Evolutionary conservation across 2,113 vertebrate genomes (phyloP), one percentile per base, ranked within the genome.

Genomic region (Menura novaehollandiae): DNA sequence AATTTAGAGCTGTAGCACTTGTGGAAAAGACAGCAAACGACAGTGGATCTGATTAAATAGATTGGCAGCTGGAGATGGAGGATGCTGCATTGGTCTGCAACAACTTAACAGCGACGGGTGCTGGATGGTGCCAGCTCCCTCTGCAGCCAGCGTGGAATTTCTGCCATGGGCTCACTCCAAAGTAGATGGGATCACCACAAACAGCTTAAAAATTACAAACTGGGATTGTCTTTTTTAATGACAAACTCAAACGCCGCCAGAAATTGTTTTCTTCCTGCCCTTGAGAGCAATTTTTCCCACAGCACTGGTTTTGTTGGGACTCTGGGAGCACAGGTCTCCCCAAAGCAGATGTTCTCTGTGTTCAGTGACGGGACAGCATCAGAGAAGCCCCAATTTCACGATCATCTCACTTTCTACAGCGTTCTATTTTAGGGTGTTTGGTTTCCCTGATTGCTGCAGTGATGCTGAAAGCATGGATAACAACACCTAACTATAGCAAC

Each of bases 51-150:
- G 97, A 74, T 35, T 46, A 15, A 85, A 19, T 10, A 55, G 81
- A 19, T 47, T 63, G 93, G 85, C 85, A 95, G 75, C 78, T 51
- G 82, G 58, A 41, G 51, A 71, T 75, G 68, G 84, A 84, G 75
- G 71, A 67, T 46, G n/a, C 59, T 55, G 21, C 26, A 11, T 4
- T n/a, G 20, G 7, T 5, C 52, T 58, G 26, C 35, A 27, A 16
- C 32, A 83, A 7, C 51, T 44, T 18, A 39, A 3, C 22, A 44
- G n/a, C 11, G 88, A 7, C 5, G 28, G 13, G 12, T 67, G 53
- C 7, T 44, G 4, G 0, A 4, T 9, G 30, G 46, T n/a, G 56
- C 46, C 37, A n/a, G 33, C 51, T 62, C 46, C 62, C 26, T 8
- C 26, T 22, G 18, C 46, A 56, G 2, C 30, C 71, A 62, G 71